phyloP scores from a whole-genome alignment of 2,113 vertebrate genomes.

The Melanotaenia duboulayi region DNA sequence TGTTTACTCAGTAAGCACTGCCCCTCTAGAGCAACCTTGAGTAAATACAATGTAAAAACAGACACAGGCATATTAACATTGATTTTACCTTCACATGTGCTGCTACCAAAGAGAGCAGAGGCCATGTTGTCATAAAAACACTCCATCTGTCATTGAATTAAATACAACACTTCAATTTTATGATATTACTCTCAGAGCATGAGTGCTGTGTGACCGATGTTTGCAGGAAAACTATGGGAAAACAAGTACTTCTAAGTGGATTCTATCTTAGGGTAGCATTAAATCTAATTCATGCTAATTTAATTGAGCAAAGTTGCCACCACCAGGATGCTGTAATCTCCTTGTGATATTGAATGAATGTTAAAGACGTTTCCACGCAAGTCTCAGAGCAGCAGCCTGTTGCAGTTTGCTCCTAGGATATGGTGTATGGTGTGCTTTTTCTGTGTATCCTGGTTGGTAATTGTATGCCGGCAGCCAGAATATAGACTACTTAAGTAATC shows the following conservation, averaged over 20 bases:
- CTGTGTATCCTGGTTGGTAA: not conserved
- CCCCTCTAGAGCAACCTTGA: not conserved
- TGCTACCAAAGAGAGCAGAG: constrained; percentile 35
- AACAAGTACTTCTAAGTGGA: constrained; percentile 39
- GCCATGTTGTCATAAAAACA: constrained; percentile 42
- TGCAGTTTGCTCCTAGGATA: constrained; percentile 21
- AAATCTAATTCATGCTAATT: constrained; percentile 53
- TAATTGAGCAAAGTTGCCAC: constrained; percentile 29
- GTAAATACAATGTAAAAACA: constrained; percentile 26
- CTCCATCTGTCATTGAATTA: constrained; percentile 35
- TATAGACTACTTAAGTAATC: not conserved
- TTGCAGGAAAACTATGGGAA: constrained; percentile 12
- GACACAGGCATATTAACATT: constrained; percentile 19
- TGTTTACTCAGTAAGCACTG: constrained; percentile 48
- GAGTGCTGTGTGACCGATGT: not conserved
- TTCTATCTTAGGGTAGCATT: constrained; percentile 29
- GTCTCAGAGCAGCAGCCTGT: constrained; percentile 15
- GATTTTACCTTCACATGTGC: constrained; percentile 39
- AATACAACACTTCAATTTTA: constrained; percentile 47
- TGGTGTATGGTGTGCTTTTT: not conserved
- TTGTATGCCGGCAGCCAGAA: not conserved
- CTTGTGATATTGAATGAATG: constrained; percentile 14
- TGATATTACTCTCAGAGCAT: constrained; percentile 1
- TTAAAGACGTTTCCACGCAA: not conserved
- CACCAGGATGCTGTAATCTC: constrained; percentile 18